Percentiles rank a stretch among this genome's conserved stretches.
phyloP scores from a whole-genome alignment of 37 sponge, comb jelly and placozoan species.

The Crambe crambe region DNA sequence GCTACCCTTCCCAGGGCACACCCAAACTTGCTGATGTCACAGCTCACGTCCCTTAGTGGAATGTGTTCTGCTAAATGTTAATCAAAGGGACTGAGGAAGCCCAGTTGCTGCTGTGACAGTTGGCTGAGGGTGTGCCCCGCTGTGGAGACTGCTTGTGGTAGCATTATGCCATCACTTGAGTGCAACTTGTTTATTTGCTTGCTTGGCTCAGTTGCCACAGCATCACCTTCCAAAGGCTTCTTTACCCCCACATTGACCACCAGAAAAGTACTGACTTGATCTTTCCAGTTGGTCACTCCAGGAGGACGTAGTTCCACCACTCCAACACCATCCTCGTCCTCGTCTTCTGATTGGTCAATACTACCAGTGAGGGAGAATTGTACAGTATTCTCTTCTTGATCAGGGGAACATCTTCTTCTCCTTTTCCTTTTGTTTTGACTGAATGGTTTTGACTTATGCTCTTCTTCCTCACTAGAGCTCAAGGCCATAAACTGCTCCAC shows the following conservation, averaged over 20 bases:
- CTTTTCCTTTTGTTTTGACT: too few species aligned
- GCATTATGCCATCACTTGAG: neutral
- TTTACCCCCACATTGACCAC: neutral
- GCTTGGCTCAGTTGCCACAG: neutral
- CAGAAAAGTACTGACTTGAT: neutral
- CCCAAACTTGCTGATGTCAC: neutral
- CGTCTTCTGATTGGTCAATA: neutral
- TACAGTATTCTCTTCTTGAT: neutral
- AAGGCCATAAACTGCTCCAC: slow-evolving; percentile 77
- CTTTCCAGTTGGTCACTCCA: slow-evolving; percentile 10
- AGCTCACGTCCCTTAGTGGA: neutral
- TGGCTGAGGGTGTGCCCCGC: slow-evolving; percentile 1
- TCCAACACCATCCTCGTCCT: slow-evolving; percentile 13
- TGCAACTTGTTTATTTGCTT: neutral
- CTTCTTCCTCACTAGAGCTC: slow-evolving; percentile 20
- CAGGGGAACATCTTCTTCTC: slow-evolving; percentile 7
- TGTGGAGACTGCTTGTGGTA: neutral
- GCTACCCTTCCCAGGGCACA: neutral
- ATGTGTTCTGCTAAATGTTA: neutral
- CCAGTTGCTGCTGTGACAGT: neutral
- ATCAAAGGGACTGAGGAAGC: neutral
- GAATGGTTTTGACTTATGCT: neutral
- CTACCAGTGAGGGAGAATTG: too few species aligned
- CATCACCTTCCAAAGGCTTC: neutral
- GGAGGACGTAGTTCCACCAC: slow-evolving; percentile 16